Evolutionary conservation across 2,888 invertebrate species (phyloP), one percentile per base, ranked within the genome.

Genomic region (Apomyelois bistriatella): DNA sequence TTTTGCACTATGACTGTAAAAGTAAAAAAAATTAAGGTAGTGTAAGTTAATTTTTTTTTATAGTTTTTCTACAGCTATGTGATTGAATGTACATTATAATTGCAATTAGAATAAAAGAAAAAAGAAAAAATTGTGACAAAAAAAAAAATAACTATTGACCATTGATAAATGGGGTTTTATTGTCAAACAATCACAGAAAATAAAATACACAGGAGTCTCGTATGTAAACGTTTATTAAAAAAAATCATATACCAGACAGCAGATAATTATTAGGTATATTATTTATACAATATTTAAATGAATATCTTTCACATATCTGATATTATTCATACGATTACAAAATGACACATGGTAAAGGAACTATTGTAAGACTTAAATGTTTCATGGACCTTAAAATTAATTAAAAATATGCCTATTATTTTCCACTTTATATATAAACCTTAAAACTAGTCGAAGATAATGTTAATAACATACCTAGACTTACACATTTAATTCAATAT

Each of bases 271-370:
- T 80, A 75, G 70, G 84, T 85, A 82, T 81, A 81, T 82, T 83
- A 82, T 81, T 81, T 84, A 82, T 82, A 86, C 82, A 86, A 76
- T 78, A 79, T 78, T 76, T 75, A 74, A 78, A 81, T 78, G 79
- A 82, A 81, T 76, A 79, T 74, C 78, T 77, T 80, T 77, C 71
- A 76, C 75, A 79, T 68, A 73, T 78, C 78, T 74, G 77, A 43
- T 43, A 43, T 81, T 79, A 85, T 74, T 78, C 74, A 76, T 85
- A 85, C 76, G 82, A 81, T 81, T 82, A 85, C 70, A 74, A 85
- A 80, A 90, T 90, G 90, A 90, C 90, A 90, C 90, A 87, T 88
- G 79, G 85, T 76, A 87, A 85, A 90, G 90, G 90, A 90, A 90
- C 90, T 89, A 85, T 90, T 86, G 90, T 78, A 85, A 74, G 79